Evolutionary conservation across 1,140 invertebrate species (phyloP).

Genomic region (Frieseomelitta varia): DNA sequence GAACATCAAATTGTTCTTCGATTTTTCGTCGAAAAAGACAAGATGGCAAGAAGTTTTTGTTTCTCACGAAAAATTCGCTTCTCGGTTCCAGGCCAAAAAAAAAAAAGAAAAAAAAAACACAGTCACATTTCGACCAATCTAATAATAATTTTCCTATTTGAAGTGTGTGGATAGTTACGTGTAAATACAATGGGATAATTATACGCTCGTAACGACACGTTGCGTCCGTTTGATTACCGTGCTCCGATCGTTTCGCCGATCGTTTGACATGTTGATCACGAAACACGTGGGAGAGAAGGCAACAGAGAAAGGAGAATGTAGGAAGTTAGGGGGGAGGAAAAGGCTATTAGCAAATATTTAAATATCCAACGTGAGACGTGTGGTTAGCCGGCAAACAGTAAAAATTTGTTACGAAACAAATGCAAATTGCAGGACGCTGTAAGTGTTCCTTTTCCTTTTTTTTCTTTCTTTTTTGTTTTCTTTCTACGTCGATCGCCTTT

Average conservation of each 20-base stretch:
- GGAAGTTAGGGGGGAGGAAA: not conserved
- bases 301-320: not conserved
- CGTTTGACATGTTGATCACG: not conserved
- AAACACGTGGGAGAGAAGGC: not conserved
- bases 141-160: not conserved
- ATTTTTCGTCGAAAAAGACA: too few species aligned
- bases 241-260: not conserved
- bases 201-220: not conserved
- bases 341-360: conserved; percentile 5
- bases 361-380: not conserved
- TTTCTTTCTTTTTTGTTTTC: not conserved
- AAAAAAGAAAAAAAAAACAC: too few species aligned
- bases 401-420: not conserved
- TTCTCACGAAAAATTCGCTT: too few species aligned
- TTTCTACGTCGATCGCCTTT: not conserved
- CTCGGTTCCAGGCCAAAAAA: too few species aligned
- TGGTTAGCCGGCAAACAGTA: not conserved
- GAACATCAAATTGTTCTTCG: too few species aligned
- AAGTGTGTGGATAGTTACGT: not conserved
- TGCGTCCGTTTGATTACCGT: not conserved
- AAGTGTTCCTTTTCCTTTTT: not conserved
- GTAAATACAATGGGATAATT: not conserved
- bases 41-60: too few species aligned
- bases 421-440: not conserved
- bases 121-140: too few species aligned